These are phyloP conservation scores for Eubasilissa regina DNA, from an alignment of 1,140 invertebrate genomes.

Conservation along the genomic window DNA sequence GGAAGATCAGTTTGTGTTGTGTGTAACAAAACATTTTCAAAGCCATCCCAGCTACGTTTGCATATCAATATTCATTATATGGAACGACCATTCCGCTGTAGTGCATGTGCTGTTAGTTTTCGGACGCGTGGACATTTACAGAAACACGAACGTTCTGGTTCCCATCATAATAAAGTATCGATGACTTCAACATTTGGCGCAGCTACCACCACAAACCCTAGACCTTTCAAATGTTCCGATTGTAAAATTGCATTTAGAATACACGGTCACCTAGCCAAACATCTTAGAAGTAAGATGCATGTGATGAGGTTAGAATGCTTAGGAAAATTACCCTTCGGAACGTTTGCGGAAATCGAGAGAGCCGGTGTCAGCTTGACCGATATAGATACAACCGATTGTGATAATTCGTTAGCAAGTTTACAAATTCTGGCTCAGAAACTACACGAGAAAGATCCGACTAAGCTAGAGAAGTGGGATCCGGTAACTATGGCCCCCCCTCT, in stretches of 20 bases:
- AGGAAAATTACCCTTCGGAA: slow-evolving; percentile 95
- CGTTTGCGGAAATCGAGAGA: slow-evolving; percentile 94
- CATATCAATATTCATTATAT: slow-evolving; percentile 98
- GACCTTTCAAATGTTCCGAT: slow-evolving; percentile 95
- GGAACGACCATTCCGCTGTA: slow-evolving; percentile 92
- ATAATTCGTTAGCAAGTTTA: slow-evolving; percentile 90
- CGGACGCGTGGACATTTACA: slow-evolving; percentile 93
- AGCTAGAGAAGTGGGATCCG: slow-evolving; percentile 77
- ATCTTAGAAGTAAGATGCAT: slow-evolving; percentile 96
- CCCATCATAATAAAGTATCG: slow-evolving; percentile 92
- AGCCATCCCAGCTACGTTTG: slow-evolving; percentile 89
- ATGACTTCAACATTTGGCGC: slow-evolving; percentile 91
- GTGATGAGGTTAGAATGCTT: slow-evolving; percentile 95
- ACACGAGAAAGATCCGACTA: slow-evolving; percentile 86
- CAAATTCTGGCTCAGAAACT: slow-evolving; percentile 86
- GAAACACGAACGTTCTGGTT: slow-evolving; percentile 91
- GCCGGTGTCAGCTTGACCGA: slow-evolving; percentile 92
- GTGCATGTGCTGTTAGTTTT: slow-evolving; percentile 92
- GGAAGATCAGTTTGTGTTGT: slow-evolving; percentile 88
- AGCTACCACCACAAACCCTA: slow-evolving; percentile 89
- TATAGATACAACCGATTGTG: slow-evolving; percentile 95
- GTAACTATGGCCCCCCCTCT: slow-evolving; percentile 59
- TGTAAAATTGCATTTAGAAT: slow-evolving; percentile 97
- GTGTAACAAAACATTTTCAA: slow-evolving; percentile 93
- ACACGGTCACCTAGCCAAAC: slow-evolving; percentile 96